A percentile compares a stretch with the other conserved stretches of the same genome.
These are phyloP conservation scores for Nothobranchius furzeri DNA, from an alignment of 2,113 vertebrate species.

Conservation along the genomic window DNA sequence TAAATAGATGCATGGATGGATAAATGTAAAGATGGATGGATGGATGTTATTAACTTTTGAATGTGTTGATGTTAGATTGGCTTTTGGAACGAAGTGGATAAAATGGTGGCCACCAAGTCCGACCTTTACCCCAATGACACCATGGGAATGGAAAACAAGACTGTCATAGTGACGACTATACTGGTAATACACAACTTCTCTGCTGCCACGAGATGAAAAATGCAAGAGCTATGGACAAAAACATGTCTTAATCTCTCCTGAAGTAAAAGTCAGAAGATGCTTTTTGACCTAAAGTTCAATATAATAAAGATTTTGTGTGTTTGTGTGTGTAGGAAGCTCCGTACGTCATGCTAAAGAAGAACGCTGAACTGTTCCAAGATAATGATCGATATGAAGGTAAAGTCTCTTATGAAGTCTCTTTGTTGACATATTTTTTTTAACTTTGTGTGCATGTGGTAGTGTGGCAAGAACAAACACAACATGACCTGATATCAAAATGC, in stretches of 20 bases:
- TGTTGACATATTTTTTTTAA: too few relatives aligned
- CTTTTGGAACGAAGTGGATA: conserved; percentile 97
- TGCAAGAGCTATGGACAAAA: too few relatives aligned
- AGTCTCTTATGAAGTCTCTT: neutral
- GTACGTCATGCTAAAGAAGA: conserved; percentile 72
- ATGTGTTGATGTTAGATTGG: conserved; percentile 85
- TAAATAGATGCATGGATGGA: neutral
- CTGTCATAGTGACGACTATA: conserved; percentile 95
- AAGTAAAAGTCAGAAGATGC: too few relatives aligned
- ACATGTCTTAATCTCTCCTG: too few relatives aligned
- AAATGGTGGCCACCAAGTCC: conserved; percentile 93
- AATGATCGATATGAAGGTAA: conserved; percentile 71
- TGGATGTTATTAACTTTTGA: neutral
- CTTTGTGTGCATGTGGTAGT: too few relatives aligned
- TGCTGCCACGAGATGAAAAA: too few relatives aligned
- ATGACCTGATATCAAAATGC: too few relatives aligned
- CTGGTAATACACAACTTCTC: conserved; percentile 79
- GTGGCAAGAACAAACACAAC: too few relatives aligned
- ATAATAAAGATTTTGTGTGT: neutral
- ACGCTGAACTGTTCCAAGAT: conserved; percentile 64
- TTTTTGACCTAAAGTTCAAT: neutral
- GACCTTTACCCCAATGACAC: conserved; percentile 93
- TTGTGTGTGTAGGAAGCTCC: conserved; percentile 59
- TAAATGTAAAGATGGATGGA: neutral
- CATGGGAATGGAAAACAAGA: conserved; percentile 95